Percentiles rank a stretch among this genome's conserved stretches.
Conservation (phyloP, 1,140 invertebrate genomes). For the Phymorhynchus buccinoides region DNA sequence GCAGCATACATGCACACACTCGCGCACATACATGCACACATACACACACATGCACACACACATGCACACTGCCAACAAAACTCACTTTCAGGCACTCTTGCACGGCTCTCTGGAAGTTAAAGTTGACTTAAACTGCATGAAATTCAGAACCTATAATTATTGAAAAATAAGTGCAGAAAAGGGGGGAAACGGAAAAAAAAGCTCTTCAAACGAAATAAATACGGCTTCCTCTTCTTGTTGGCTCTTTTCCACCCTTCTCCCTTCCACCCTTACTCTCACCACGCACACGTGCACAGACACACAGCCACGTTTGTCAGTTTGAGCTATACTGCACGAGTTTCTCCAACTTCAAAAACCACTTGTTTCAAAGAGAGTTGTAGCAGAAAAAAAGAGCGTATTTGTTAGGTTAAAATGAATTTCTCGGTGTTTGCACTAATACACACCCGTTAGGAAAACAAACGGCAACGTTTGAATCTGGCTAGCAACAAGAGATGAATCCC, state of each 20-base stretch:
- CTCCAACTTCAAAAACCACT: background rate
- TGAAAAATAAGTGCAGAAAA: background rate
- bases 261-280: background rate
- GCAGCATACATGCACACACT: background rate
- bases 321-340: too few relatives aligned
- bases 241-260: background rate
- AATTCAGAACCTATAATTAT: too few relatives aligned
- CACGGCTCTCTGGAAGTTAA: background rate
- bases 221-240: background rate
- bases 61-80: background rate
- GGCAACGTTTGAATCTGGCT: background rate
- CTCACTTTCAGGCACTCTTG: background rate
- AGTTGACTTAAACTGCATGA: too few relatives aligned
- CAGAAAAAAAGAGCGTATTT: too few relatives aligned
- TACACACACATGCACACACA: background rate
- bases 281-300: background rate
- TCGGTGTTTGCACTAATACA: too few relatives aligned
- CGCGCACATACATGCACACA: background rate
- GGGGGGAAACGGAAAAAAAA: background rate
- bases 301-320: background rate
- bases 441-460: too few relatives aligned
- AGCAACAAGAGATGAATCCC: conserved; percentile 11
- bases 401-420: too few relatives aligned
- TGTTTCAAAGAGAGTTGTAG: too few relatives aligned
- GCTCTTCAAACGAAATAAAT: background rate